Conservation (phyloP, 2,888 invertebrate genomes). For the Gortyna flavago region DNA sequence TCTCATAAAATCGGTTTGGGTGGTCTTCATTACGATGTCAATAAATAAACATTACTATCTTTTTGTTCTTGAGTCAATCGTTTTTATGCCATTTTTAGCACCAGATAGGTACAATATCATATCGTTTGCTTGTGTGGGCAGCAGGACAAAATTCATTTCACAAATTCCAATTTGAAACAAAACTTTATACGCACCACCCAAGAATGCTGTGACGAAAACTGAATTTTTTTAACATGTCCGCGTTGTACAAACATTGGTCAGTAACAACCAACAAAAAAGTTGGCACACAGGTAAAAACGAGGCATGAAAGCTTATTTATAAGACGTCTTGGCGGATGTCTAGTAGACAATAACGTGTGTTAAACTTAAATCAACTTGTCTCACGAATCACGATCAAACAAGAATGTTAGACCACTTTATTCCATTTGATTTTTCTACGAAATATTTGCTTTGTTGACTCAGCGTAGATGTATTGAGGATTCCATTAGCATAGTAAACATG, state of each 20-base stretch:
- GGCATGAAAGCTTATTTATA: slow-evolving; percentile 68
- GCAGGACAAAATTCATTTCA: slow-evolving; percentile 5
- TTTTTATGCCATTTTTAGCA: slow-evolving; percentile 34
- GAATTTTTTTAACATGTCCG: slow-evolving; percentile 24
- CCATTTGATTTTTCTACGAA: slow-evolving; percentile 62
- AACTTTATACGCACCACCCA: slow-evolving; percentile 9
- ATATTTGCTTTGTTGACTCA: slow-evolving; percentile 55
- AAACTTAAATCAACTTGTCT: slow-evolving; percentile 70
- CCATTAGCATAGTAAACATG: slow-evolving; percentile 63
- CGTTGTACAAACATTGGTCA: slow-evolving; percentile 61
- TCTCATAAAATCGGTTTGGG: slow-evolving; percentile 36
- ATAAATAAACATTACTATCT: slow-evolving; percentile 49
- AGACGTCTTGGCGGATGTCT: slow-evolving; percentile 64
- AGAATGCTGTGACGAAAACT: slow-evolving; percentile 27
- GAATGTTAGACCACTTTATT: slow-evolving; percentile 62
- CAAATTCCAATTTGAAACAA: slow-evolving; percentile 9
- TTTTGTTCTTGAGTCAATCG: slow-evolving; percentile 43
- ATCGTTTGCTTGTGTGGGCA: slow-evolving; percentile 44
- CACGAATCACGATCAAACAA: slow-evolving; percentile 61
- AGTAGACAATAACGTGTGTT: slow-evolving; percentile 67
- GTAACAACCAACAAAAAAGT: slow-evolving; percentile 50
- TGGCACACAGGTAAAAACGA: slow-evolving; percentile 60
- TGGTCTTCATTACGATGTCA: slow-evolving; percentile 38
- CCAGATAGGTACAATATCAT: slow-evolving; percentile 22
- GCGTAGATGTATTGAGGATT: slow-evolving; percentile 56